Percentiles rank a stretch among this genome's conserved stretches.
phyloP scores from a whole-genome alignment of 2,113 vertebrate genomes.

The Leptobrachium ailaonicum region DNA sequence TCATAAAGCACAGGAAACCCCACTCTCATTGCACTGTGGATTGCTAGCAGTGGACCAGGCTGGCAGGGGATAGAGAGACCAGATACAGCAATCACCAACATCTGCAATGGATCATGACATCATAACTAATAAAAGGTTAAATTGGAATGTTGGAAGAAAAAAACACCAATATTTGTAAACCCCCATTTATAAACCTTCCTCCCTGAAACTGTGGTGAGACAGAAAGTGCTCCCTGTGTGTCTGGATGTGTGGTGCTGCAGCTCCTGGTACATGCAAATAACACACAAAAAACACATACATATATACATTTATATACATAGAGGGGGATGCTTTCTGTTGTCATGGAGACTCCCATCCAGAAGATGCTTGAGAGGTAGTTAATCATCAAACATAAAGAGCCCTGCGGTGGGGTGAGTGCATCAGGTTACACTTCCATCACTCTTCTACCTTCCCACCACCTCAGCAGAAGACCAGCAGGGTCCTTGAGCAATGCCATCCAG shows the following conservation, averaged over 20 bases:
- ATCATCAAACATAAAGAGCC: conserved; percentile 15
- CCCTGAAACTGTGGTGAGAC: background rate
- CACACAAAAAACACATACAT: no score
- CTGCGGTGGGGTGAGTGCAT: background rate
- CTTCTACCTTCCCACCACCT: background rate
- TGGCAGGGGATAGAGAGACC: background rate
- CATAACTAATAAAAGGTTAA: no score
- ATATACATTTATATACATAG: background rate
- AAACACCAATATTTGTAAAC: no score
- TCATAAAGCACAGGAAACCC: no score
- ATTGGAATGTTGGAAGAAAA: no score
- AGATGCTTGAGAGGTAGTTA: background rate
- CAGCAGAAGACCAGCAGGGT: background rate
- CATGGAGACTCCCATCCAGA: conserved; percentile 25
- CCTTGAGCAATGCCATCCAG: background rate
- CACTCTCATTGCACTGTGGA: background rate
- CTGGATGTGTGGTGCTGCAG: conserved; percentile 4
- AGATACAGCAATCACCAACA: background rate
- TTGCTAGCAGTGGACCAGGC: background rate
- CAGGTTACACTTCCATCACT: background rate
- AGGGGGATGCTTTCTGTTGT: conserved; percentile 16
- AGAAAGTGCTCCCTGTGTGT: background rate
- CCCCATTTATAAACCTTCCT: background rate
- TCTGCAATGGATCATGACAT: no score
- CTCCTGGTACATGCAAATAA: conserved; percentile 5